phyloP scores from a whole-genome alignment of 1,140 invertebrate genomes.

The Yoshiicerus persimilis region DNA sequence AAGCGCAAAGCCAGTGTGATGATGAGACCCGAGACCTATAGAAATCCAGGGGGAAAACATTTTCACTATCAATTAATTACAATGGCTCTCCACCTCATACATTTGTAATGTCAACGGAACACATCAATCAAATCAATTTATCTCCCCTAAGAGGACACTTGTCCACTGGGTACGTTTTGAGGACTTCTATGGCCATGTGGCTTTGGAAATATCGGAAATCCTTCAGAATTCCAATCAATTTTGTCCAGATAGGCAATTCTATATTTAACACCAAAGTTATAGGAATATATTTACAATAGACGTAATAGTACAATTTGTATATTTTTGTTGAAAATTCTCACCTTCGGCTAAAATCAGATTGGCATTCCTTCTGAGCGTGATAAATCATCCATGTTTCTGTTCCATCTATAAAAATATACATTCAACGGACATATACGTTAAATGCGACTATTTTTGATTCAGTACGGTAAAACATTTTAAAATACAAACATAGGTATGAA shows the following conservation, averaged over 20 bases:
- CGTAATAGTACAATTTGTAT: not conserved
- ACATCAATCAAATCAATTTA: too few relatives aligned
- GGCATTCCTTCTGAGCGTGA: not conserved
- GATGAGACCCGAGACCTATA: too few relatives aligned
- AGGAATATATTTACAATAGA: not conserved
- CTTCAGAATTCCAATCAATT: constrained; percentile 13
- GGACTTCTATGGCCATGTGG: not conserved
- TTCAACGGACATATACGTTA: not conserved
- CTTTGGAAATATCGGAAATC: constrained; percentile 8
- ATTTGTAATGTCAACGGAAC: too few relatives aligned
- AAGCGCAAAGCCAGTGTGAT: too few relatives aligned
- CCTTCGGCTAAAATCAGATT: not conserved
- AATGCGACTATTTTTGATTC: too few relatives aligned
- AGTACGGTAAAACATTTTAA: too few relatives aligned
- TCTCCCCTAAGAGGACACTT: too few relatives aligned
- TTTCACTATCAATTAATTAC: too few relatives aligned
- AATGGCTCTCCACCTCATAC: too few relatives aligned
- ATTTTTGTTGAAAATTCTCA: not conserved
- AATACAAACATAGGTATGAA: too few relatives aligned
- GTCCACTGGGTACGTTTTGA: not conserved
- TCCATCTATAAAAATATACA: not conserved
- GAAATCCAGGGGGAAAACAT: too few relatives aligned
- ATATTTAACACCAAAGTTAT: not conserved
- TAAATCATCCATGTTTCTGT: constrained; percentile 25
- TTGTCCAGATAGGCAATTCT: constrained; percentile 7